Evolutionary conservation across 2,888 invertebrate genomes (phyloP).

Genomic region (Venustoraphidia nigricollis): DNA sequence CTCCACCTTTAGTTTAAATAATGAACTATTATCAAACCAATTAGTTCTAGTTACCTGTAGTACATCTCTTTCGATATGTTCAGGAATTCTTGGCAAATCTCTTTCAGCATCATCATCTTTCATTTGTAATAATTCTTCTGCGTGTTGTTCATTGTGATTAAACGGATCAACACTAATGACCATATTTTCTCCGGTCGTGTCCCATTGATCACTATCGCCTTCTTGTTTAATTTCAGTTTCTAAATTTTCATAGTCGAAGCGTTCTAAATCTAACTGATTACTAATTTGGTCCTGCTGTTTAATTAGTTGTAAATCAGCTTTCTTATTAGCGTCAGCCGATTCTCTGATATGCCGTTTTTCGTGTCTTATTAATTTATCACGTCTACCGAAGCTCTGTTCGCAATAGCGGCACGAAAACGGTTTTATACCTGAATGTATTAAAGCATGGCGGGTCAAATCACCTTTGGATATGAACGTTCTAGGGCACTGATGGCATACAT

Average conservation of each 20-base stretch:
- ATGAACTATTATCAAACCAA: no score
- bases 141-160: slow-evolving; percentile 26
- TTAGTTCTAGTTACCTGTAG: no score
- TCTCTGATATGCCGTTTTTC: slow-evolving; percentile 42
- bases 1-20: no score
- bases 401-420: slow-evolving; percentile 51
- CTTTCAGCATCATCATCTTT: slow-evolving; percentile 6
- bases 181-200: slow-evolving; percentile 30
- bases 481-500: slow-evolving; percentile 55
- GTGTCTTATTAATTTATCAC: slow-evolving; percentile 52
- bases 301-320: slow-evolving; percentile 3
- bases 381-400: slow-evolving; percentile 46
- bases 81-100: slow-evolving; percentile 18
- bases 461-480: slow-evolving; percentile 54
- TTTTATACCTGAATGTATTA: slow-evolving; percentile 49
- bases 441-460: slow-evolving; percentile 48
- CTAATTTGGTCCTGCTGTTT: slow-evolving; percentile 2
- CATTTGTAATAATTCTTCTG: slow-evolving; percentile 16
- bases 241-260: slow-evolving; percentile 15
- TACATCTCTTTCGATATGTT: slow-evolving; percentile 16
- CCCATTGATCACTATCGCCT: slow-evolving; percentile 5
- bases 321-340: slow-evolving; percentile 21
- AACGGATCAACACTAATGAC: slow-evolving; percentile 45
- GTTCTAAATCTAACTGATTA: slow-evolving; percentile 3
- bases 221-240: slow-evolving; percentile 13